These are phyloP conservation scores for Oplegnathus fasciatus DNA, from an alignment of 2,113 vertebrate species.

Conservation along the genomic window DNA sequence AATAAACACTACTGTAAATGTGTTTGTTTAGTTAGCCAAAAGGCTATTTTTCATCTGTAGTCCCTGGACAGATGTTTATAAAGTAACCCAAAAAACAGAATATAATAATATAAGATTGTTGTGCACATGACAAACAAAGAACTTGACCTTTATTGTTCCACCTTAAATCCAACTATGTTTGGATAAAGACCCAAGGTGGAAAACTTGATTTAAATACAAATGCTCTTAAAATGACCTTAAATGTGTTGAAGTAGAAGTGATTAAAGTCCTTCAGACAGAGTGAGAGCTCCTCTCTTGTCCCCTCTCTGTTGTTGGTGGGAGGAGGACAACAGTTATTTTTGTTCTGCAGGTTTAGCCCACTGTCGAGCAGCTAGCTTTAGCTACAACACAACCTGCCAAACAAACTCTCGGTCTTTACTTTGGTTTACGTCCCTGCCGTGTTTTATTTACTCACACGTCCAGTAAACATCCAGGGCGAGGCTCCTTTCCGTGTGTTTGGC, in stretches of 20 bases:
- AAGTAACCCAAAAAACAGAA: too few relatives aligned
- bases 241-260: not conserved
- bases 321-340: constrained; percentile 10
- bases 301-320: constrained; percentile 28
- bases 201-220: not conserved
- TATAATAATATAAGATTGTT: too few relatives aligned
- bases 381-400: not conserved
- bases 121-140: too few relatives aligned
- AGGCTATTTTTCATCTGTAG: too few relatives aligned
- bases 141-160: not conserved
- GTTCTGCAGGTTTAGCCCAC: not conserved
- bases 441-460: not conserved
- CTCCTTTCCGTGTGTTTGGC: not conserved
- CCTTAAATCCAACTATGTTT: not conserved
- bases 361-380: constrained; percentile 35
- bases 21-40: too few relatives aligned
- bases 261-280: not conserved
- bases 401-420: not conserved
- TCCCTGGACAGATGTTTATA: too few relatives aligned
- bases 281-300: constrained; percentile 4
- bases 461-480: not conserved
- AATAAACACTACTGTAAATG: too few relatives aligned
- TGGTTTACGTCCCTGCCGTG: not conserved
- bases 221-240: too few relatives aligned
- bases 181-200: not conserved